Base-by-base conservation (phyloP, 92 coral and sea anemone genomes). In the Paramuricea clavata region DNA sequence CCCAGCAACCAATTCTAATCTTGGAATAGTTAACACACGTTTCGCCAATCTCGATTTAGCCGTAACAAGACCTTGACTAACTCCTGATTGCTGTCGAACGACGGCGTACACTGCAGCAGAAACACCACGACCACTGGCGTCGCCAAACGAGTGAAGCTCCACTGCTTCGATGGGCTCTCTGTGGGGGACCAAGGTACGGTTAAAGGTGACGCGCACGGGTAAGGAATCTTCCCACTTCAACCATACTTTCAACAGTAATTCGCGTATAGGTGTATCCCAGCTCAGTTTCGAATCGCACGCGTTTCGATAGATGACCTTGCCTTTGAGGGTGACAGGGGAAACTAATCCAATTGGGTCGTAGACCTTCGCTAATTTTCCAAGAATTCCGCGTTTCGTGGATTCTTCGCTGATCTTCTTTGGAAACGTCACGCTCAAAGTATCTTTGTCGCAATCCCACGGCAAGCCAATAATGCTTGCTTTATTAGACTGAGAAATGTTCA, bases 221-320 rank as follows among this genome's bases (percentile, higher is more conserved):
- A 65, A 65, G 72, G 72, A 25, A 5, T 65, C 3, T 33, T 65
- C 72, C 72, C 72, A 65, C 3, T 12, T 65, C 72, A 5, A n/a
- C 72, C 72, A 11, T 25, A 3, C 6, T 12, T 25, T 11, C n/a
- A 65, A 26, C 15, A 65, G 13, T 5, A 10, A 5, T 1, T 25
- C 15, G 72, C 41, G 4, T 11, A 65, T 5, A 8, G 10, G 11
- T 5, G 72, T 17, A n/a, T 65, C 72, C 72, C 72, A 65, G 32
- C 34, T 5, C 22, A 33, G 3, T 65, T 65, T 65, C 6, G 34
- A 12, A 65, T 65, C 72, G 16, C 72, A 65, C 16, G 33, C 34
- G 13, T 27, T 25, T 65, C 34, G 33, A 33, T 65, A 25, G 2
- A 26, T 65, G 12, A 65, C 2, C 16, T 65, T 65, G 72, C 72